Percentiles rank a stretch among this genome's conserved stretches.
phyloP scores from a whole-genome alignment of 1,140 invertebrate genomes.

The Anastrepha obliqua region DNA sequence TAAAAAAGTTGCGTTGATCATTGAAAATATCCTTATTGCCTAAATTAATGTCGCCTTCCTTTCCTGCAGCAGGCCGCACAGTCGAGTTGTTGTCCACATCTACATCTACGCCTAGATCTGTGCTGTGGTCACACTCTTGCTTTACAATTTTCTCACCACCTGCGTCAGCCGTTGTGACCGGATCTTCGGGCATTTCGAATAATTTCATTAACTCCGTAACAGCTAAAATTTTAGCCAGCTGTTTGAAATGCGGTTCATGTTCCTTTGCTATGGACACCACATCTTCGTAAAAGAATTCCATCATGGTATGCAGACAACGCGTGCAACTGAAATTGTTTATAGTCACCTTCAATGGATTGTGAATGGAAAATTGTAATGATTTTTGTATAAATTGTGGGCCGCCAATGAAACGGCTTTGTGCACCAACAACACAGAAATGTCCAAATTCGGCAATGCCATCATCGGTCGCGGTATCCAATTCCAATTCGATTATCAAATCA shows the following conservation, averaged over 20 bases:
- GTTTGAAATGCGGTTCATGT: conserved; percentile 68
- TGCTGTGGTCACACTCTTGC: background rate
- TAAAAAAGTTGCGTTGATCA: conserved; percentile 68
- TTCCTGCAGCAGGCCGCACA: background rate
- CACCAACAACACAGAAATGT: conserved; percentile 70
- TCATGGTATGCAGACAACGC: conserved; percentile 68
- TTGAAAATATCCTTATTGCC: conserved; percentile 65
- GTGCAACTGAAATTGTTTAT: conserved; percentile 68
- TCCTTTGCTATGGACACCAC: conserved; percentile 69
- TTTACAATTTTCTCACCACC: background rate
- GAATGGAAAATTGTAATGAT: conserved; percentile 68
- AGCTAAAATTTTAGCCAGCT: conserved; percentile 66
- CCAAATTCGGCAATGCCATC: conserved; percentile 62
- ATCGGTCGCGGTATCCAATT: conserved; percentile 48
- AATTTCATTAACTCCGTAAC: conserved; percentile 69
- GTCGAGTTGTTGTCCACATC: background rate
- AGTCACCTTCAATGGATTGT: conserved; percentile 70
- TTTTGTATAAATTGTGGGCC: conserved; percentile 65
- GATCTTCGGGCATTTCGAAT: conserved; percentile 62
- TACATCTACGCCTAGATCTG: background rate
- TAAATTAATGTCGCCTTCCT: conserved; percentile 19
- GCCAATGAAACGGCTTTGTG: conserved; percentile 68
- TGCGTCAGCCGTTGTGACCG: background rate
- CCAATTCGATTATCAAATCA: conserved; percentile 67
- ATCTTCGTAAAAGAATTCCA: conserved; percentile 72